Conservation (phyloP, 2,888 invertebrate genomes). For the Pemphredon lugubris region DNA sequence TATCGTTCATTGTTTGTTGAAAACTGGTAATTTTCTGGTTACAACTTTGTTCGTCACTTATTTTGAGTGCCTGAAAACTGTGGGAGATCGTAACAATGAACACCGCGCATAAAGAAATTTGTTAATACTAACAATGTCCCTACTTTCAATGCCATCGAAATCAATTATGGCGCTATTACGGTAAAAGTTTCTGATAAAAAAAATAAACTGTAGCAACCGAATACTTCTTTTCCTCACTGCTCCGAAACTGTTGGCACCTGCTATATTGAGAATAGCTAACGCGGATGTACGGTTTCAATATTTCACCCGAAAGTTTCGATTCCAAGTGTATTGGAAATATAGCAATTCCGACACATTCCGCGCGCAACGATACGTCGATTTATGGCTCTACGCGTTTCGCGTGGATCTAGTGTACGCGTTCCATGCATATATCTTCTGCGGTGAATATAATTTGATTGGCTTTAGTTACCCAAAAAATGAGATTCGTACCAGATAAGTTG, state of each 20-base stretch:
- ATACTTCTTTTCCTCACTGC: too few relatives aligned
- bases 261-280: not conserved
- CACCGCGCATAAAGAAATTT: too few relatives aligned
- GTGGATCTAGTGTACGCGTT: not conserved
- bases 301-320: conserved; percentile 21
- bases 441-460: conserved; percentile 22
- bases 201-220: too few relatives aligned
- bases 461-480: not conserved
- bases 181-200: too few relatives aligned
- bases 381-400: not conserved
- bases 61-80: too few relatives aligned
- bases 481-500: not conserved
- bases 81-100: too few relatives aligned
- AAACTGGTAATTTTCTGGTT: too few relatives aligned
- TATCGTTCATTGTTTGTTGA: too few relatives aligned
- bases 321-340: conserved; percentile 8
- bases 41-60: too few relatives aligned
- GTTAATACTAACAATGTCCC: too few relatives aligned
- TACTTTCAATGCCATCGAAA: too few relatives aligned
- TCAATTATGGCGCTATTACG: too few relatives aligned
- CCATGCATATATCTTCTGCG: not conserved
- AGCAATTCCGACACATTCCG: not conserved
- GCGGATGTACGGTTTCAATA: conserved; percentile 4
- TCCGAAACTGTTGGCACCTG: conserved; percentile 7
- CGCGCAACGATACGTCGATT: not conserved